Evolutionary conservation across 2,797 vertebrate genomes (phyloP).

Genomic region (Labeo calbasu): DNA sequence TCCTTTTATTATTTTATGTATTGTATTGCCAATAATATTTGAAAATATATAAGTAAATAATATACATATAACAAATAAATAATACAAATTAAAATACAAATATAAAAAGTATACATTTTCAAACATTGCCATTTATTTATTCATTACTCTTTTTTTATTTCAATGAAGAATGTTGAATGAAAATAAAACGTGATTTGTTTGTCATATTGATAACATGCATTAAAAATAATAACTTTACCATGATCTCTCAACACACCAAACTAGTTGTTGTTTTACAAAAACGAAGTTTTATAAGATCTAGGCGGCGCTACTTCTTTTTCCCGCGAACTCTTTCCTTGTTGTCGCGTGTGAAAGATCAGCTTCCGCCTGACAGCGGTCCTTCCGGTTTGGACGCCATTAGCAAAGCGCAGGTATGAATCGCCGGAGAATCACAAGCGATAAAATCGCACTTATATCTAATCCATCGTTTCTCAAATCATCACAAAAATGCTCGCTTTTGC

Average conservation of each 20-base stretch:
- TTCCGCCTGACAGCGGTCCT: slow-evolving; percentile 62
- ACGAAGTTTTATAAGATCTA: neutral
- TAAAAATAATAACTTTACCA: neutral
- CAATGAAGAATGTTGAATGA: neutral
- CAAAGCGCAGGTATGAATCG: slow-evolving; percentile 71
- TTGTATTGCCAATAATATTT: neutral
- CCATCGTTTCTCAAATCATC: neutral
- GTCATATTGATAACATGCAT: neutral
- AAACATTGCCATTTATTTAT: neutral
- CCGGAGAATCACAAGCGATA: fast-evolving
- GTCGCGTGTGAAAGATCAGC: slow-evolving; percentile 52
- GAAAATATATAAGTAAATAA: neutral
- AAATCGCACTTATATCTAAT: slow-evolving; percentile 67
- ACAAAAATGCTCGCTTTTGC: fast-evolving
- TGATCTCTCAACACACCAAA: neutral
- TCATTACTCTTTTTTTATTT: no score
- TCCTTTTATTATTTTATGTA: neutral
- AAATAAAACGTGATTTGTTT: neutral
- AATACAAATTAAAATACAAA: neutral
- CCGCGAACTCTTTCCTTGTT: neutral
- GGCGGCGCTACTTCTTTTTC: slow-evolving; percentile 43
- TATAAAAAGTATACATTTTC: neutral
- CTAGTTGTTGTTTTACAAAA: neutral
- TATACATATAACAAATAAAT: neutral
- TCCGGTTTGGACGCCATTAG: slow-evolving; percentile 80